These are phyloP conservation scores for Herpetotheres cachinnans DNA, from an alignment of 2,113 vertebrate genomes.

Conservation along the genomic window DNA sequence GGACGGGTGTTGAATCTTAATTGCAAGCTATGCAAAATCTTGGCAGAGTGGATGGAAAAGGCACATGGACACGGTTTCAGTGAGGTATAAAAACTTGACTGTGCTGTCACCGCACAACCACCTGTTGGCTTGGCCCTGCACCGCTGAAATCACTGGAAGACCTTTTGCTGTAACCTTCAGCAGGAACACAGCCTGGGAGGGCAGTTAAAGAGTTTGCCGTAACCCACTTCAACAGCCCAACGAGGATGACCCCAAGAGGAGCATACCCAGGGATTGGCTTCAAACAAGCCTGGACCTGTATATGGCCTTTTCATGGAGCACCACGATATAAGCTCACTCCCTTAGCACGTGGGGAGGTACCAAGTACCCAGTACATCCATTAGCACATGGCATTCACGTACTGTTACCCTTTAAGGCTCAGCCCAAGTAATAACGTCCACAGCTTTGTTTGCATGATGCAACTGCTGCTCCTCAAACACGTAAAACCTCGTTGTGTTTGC, in stretches of 20 bases:
- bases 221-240: background rate
- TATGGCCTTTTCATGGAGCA: background rate
- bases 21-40: background rate
- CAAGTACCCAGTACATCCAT: background rate
- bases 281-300: background rate
- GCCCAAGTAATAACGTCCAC: background rate
- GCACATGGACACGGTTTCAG: background rate
- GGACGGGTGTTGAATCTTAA: background rate
- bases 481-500: background rate
- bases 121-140: background rate
- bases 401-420: background rate
- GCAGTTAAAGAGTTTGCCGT: background rate
- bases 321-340: background rate
- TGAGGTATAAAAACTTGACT: background rate
- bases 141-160: background rate
- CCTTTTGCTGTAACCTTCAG: background rate
- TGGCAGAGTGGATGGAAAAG: background rate
- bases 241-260: no score
- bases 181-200: fast-evolving
- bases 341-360: background rate
- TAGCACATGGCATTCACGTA: background rate
- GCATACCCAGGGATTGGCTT: fast-evolving
- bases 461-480: background rate
- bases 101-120: background rate
- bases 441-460: background rate